These are phyloP conservation scores for Trachurus trachurus DNA, from an alignment of 2,797 vertebrate species.

Conservation along the genomic window DNA sequence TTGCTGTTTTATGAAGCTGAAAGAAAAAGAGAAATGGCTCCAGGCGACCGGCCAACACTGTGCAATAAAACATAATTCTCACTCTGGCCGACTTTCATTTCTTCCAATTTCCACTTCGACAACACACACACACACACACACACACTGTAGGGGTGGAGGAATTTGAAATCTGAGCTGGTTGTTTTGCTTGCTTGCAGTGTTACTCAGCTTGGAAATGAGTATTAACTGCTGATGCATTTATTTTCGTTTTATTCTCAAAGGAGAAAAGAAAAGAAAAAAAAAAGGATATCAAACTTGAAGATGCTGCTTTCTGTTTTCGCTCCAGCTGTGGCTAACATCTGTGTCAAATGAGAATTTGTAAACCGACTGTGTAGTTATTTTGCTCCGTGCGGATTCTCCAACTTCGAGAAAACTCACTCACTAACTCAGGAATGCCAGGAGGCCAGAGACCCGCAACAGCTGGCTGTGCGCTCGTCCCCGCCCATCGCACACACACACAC, in stretches of 20 bases:
- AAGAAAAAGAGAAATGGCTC: constrained; percentile 68
- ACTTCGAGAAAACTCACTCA: constrained; percentile 21
- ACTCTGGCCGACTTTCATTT: constrained; percentile 58
- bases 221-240: constrained; percentile 7
- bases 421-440: constrained; percentile 67
- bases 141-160: constrained; percentile 21
- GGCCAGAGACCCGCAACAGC: constrained; percentile 70
- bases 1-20: constrained; percentile 70
- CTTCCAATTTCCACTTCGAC: constrained; percentile 45
- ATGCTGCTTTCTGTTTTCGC: not conserved
- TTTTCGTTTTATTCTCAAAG: constrained; percentile 1
- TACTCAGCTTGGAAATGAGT: constrained; percentile 2
- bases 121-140: constrained; percentile 25
- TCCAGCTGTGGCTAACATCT: not conserved
- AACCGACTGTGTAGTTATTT: not conserved
- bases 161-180: constrained; percentile 51
- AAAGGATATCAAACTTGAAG: not conserved
- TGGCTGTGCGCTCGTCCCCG: constrained; percentile 52
- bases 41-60: constrained; percentile 64
- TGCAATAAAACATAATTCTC: constrained; percentile 74
- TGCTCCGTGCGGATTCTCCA: constrained; percentile 1
- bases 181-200: constrained; percentile 25
- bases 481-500: constrained; percentile 54
- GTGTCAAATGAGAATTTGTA: not conserved
- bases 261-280: not conserved